Evolutionary conservation across 2,797 vertebrate species (phyloP).

Genomic region (Lutjanus campechanus): DNA sequence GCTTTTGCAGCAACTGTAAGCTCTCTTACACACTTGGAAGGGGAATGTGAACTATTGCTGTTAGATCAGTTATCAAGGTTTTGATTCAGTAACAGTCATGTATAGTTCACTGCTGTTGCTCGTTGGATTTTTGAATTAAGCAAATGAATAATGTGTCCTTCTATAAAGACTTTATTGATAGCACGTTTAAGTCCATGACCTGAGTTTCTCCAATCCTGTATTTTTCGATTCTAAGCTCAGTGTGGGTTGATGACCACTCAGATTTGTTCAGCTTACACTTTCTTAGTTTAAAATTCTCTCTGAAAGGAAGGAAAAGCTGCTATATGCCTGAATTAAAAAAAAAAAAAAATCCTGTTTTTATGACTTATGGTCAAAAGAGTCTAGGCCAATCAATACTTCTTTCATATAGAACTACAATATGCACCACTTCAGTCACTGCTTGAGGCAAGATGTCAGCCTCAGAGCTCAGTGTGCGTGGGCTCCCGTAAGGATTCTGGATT

Average conservation of each 20-base stretch:
- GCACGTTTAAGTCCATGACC: not conserved
- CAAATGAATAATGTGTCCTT: not conserved
- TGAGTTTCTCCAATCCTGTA: not conserved
- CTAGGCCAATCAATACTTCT: constrained; percentile 15
- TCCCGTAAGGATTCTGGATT: not conserved
- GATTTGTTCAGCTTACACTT: not conserved
- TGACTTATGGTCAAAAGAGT: constrained; percentile 2
- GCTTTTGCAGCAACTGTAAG: too few relatives aligned
- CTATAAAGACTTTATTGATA: not conserved
- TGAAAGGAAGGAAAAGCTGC: not conserved
- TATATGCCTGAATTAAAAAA: not conserved
- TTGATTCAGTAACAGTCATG: too few relatives aligned
- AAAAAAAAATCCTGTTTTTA: not conserved
- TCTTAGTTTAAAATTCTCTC: constrained; percentile 11
- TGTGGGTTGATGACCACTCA: not conserved
- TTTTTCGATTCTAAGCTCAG: not conserved
- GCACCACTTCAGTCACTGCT: constrained; percentile 7
- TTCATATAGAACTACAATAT: constrained; percentile 33
- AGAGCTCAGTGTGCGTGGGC: constrained; percentile 9
- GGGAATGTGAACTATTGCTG: too few relatives aligned
- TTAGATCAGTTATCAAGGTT: too few relatives aligned
- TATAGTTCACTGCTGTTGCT: not conserved
- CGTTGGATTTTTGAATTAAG: not conserved
- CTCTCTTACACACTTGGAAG: too few relatives aligned
- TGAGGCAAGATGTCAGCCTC: constrained; percentile 27